Base-by-base conservation (phyloP, 2,113 vertebrate genomes). In the Otolemur garnettii region DNA sequence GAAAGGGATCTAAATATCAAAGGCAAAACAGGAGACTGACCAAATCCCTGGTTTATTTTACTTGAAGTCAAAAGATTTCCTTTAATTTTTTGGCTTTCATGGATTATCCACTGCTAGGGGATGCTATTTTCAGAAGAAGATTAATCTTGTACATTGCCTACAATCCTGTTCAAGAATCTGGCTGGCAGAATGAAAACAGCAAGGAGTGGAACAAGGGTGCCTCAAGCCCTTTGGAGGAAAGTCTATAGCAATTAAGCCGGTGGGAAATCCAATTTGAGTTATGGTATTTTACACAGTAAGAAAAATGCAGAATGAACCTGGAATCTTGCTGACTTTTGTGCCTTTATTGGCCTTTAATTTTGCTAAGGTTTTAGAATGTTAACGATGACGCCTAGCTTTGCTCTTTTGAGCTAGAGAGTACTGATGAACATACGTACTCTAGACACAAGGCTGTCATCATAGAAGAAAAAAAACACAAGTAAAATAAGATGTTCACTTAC, bases 1-100 rank as follows among this genome's bases (percentile, higher is more conserved):
- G 17, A 74, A 89, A 84, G 3, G n/a, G 69, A 97, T 92, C 42
- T 97, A 38, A 96, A 87, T 93, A 97, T 96, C 93, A 96, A 97
- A 98, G 89, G 66, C 21, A 38, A 71, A 57, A 50, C 50, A 94
- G 69, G 22, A 94, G 71, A 45, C 0, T 53, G 24, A 79, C 9
- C 4, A 79, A 96, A 66, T 93, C 77, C 87, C 75, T 33, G 75
- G 75, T 21, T 96, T 72, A 64, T 9, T 2, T 11, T 6, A 9
- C 45, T 92, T 96, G 72, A 95, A 96, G 53, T 89, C 33, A 79
- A 94, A 96, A 38, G 33, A 92, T 42, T 94, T 66, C 79, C 87
- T 78, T 91, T 78, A 94, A 82, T 87, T 94, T 97, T 90, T 26
- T 83, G 30, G 22, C 68, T 28, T 60, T 96, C 15, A 79, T 83